These are phyloP conservation scores for Frankliniella intonsa DNA, from an alignment of 2,888 invertebrate species.

Conservation along the genomic window DNA sequence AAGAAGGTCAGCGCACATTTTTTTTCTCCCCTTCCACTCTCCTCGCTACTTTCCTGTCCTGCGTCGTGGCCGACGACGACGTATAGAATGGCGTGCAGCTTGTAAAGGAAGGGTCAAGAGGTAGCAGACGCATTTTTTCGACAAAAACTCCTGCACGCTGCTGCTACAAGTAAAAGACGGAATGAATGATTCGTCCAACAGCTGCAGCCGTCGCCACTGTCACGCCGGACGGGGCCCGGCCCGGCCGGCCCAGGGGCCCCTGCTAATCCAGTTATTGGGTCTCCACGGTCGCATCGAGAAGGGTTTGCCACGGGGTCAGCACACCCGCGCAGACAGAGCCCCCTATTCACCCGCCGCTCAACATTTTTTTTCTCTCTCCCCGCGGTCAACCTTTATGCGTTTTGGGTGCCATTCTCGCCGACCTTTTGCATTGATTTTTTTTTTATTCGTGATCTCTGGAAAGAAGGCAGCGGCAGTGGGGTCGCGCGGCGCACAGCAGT, in stretches of 20 bases:
- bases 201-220: neutral
- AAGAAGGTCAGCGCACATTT: neutral
- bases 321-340: no score
- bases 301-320: neutral
- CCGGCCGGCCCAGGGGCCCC: neutral
- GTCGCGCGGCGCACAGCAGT: neutral
- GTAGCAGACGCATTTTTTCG: slow-evolving; percentile 5
- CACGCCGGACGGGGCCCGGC: neutral
- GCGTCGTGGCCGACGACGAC: neutral
- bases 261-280: slow-evolving; percentile 22
- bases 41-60: no score
- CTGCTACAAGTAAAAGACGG: neutral
- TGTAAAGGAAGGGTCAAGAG: slow-evolving; percentile 20
- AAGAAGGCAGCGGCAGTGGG: neutral
- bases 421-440: slow-evolving; percentile 10
- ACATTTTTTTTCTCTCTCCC: neutral
- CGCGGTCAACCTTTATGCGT: slow-evolving; percentile 19
- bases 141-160: neutral
- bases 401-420: slow-evolving; percentile 4
- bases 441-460: neutral
- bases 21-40: neutral
- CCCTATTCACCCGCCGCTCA: neutral
- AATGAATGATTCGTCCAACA: slow-evolving; percentile 5
- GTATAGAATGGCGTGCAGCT: neutral
- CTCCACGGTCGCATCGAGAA: neutral